Conservation (phyloP, 2,797 vertebrate genomes). For the Cyprinodon diabolis region DNA sequence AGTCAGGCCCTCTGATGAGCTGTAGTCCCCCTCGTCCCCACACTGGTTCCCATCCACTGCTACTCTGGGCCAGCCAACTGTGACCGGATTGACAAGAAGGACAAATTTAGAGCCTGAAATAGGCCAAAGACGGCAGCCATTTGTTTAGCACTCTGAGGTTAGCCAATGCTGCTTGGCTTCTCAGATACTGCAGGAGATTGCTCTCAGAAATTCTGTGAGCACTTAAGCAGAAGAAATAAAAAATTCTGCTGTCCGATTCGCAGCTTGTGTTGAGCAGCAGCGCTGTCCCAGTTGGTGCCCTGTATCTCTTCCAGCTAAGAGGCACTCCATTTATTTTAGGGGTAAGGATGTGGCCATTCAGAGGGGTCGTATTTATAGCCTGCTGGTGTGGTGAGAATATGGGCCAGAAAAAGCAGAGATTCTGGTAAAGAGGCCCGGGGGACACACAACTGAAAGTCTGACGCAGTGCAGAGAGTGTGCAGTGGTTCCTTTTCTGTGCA, state of each 20-base stretch:
- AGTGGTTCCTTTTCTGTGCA: slow-evolving; percentile 67
- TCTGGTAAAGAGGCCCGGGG: slow-evolving; percentile 66
- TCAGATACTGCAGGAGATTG: slow-evolving; percentile 33
- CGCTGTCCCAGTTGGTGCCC: slow-evolving; percentile 62
- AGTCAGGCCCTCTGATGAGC: slow-evolving; percentile 70
- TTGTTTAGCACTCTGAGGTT: slow-evolving; percentile 27
- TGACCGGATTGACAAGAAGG: slow-evolving; percentile 55
- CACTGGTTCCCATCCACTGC: slow-evolving; percentile 58
- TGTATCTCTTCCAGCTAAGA: slow-evolving; percentile 64
- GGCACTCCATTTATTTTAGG: slow-evolving; percentile 77
- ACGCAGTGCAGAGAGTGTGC: slow-evolving; percentile 62
- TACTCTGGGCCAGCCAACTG: slow-evolving; percentile 37
- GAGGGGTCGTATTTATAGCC: slow-evolving; percentile 82
- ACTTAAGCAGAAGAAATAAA: slow-evolving; percentile 35
- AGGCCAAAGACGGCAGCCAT: slow-evolving; percentile 40
- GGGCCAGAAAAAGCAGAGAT: slow-evolving; percentile 76
- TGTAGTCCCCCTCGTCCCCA: slow-evolving; percentile 60
- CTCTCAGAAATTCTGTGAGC: slow-evolving; percentile 27
- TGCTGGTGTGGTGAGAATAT: slow-evolving; percentile 67
- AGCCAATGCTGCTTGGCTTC: slow-evolving; percentile 42
- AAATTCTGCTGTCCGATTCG: slow-evolving; percentile 37
- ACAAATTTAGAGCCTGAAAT: slow-evolving; percentile 16
- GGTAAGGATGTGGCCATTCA: slow-evolving; percentile 82
- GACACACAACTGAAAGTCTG: slow-evolving; percentile 70
- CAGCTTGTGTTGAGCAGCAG: slow-evolving; percentile 49